Base-by-base conservation (phyloP, 92 coral and sea anemone genomes). In the Siderastrea radians region DNA sequence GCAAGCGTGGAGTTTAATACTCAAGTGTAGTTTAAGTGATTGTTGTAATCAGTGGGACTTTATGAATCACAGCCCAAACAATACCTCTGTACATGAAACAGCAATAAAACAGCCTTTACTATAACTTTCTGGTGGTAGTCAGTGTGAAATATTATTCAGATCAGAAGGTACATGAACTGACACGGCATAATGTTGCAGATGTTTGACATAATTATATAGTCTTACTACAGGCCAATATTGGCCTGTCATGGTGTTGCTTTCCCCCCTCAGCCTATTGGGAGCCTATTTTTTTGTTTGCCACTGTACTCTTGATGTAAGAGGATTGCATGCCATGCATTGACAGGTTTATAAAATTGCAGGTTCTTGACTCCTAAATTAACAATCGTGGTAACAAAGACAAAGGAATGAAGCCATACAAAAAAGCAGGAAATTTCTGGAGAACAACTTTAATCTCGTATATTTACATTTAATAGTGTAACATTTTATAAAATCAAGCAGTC, bases 81-180 rank as follows among this genome's bases (percentile, higher is more conserved):
- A 45, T 53, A 38, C 19, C 75, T 66, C 74, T 80, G 47, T 82
- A 68, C 78, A 44, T 68, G 86, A 59, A 58, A 47, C 68, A 69
- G 78, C 86, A 82, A 48, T 55, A 82, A 81, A 71, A 82, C 15
- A 82, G 52, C 67, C 57, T 82, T 69, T 57, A 68, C 15, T 47
- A 44, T 51, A 80, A 54, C 13, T 1, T 46, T 5, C 26, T 3
- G 16, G 19, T 61, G 38, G 38, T 26, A 7, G 12, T 55, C 7
- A 55, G 61, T 55, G 9, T 55, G 69, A 65, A 65, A 7, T 63
- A 0, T 14, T 63, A 16, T 64, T 64, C n/a, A 26, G 9, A 15
- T 17, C 13, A 26, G 10, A 38, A 8, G 13, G 48, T 38, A 67
- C 14, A 67, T 2, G n/a, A 3, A 6, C 5, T 61, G 19, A 16